Evolutionary conservation across 2,113 vertebrate genomes (phyloP), one percentile per base, ranked within the genome.

Genomic region (Leucopsar rothschildi): DNA sequence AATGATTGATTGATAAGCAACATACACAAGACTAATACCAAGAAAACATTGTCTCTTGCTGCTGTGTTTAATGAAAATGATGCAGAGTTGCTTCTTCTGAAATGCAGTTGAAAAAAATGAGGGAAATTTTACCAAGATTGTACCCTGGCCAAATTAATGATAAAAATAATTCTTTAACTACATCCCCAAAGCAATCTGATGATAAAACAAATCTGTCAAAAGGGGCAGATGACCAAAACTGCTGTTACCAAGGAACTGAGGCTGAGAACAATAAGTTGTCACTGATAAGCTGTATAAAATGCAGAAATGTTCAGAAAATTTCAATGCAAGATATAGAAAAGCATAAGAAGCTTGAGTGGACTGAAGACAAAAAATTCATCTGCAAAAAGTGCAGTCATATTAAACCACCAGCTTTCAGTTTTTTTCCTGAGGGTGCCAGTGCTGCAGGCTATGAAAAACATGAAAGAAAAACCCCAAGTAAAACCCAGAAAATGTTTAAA

Each of bases 51-150:
- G 13, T 71, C 59, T 81, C 0, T 56, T 88, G 10, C 56, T 86
- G 33, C 57, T 84, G 6, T 80, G 35, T 80, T 88, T 71, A 45
- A 53, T 49, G 72, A 37, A 70, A n/a, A 31, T 53, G 55, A 15
- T 82, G 37, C 60, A 53, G n/a, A 57, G 12, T 71, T 47, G 31
- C 24, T 5, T 81, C 42, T 83, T 88, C 85, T 91, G 95, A 97
- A 94, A 98, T 97, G 98, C 97, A 98, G 52, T 72, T 98, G 85
- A 97, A 97, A 95, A 98, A 98, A 93, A 98, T 98, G 98, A 98
- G 97, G 91, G 97, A 98, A 79, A 77, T 96, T 22, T 94, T 98
- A 83, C 97, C 98, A 85, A 96, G 86, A 16, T 65, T 98, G 6
- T 98, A 93, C 47, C 68, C 93, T 37, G 59, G 86, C 7, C 96